Percentiles rank a stretch among this genome's conserved stretches.
These are phyloP conservation scores for Apis florea DNA, from an alignment of 1,140 invertebrate genomes.

Conservation along the genomic window DNA sequence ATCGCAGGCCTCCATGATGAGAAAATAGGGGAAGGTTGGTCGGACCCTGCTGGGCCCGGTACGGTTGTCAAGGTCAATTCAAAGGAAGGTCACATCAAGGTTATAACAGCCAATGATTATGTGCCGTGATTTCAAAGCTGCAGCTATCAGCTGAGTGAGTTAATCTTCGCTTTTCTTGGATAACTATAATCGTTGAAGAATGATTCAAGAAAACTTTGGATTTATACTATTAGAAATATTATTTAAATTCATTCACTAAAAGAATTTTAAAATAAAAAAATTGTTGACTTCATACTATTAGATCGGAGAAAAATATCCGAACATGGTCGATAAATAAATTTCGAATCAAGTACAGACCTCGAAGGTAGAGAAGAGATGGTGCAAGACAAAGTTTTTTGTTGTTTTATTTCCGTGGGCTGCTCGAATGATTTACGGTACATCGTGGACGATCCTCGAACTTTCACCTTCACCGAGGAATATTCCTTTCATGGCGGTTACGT, in stretches of 20 bases:
- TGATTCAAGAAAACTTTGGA: no score
- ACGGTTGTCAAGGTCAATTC: slow-evolving; percentile 58
- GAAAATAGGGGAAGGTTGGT: slow-evolving; percentile 44
- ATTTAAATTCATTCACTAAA: no score
- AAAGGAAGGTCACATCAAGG: slow-evolving; percentile 66
- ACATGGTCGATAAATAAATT: slow-evolving; percentile 24
- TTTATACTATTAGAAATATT: no score
- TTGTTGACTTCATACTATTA: neutral
- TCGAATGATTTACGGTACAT: slow-evolving; percentile 37
- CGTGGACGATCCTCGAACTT: slow-evolving; percentile 42
- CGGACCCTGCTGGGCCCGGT: slow-evolving; percentile 31
- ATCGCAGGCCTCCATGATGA: slow-evolving; percentile 9
- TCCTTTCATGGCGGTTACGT: slow-evolving; percentile 9
- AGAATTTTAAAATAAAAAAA: no score
- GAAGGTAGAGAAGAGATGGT: neutral
- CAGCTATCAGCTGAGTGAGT: slow-evolving; percentile 13
- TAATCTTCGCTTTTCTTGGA: slow-evolving; percentile 49
- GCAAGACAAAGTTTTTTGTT: neutral
- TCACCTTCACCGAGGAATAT: slow-evolving; percentile 57
- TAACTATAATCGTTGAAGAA: no score
- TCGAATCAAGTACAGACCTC: neutral
- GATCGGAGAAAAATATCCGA: neutral
- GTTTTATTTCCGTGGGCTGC: slow-evolving; percentile 21
- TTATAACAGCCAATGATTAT: slow-evolving; percentile 56
- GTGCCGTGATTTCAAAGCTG: slow-evolving; percentile 42